Conservation (phyloP, 2,888 invertebrate genomes). For the Meteorus colon region DNA sequence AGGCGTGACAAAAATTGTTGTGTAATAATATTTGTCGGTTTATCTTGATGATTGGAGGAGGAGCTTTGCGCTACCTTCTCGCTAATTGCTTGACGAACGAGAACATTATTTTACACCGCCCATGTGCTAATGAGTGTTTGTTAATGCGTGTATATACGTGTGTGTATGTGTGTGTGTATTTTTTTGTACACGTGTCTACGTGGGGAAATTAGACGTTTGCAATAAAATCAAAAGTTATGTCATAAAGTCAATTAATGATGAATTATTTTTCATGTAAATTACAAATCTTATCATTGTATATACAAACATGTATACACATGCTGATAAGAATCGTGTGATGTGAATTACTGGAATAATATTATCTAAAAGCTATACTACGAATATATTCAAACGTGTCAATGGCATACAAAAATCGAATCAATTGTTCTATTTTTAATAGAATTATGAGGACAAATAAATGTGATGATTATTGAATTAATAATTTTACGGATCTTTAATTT, state of each 20-base stretch:
- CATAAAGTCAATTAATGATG: constrained; percentile 2
- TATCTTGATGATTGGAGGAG: constrained; percentile 1
- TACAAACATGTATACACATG: background rate
- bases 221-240: background rate
- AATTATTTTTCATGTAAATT: background rate
- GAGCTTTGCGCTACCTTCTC: constrained; percentile 8
- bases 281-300: background rate
- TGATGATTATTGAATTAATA: no score
- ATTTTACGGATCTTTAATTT: no score
- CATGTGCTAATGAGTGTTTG: background rate
- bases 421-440: no score
- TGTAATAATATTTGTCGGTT: background rate
- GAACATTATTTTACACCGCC: constrained; percentile 4
- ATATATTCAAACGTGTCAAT: no score
- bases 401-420: no score
- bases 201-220: background rate
- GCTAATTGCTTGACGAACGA: constrained; percentile 7
- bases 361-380: background rate
- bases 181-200: background rate
- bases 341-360: constrained; percentile 3
- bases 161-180: background rate
- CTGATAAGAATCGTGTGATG: background rate
- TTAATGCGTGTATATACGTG: background rate
- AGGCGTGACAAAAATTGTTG: constrained; percentile 1
- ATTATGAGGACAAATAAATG: no score